A percentile compares a stretch with the other conserved stretches of the same genome.
phyloP scores from a whole-genome alignment of 2,888 invertebrate species.

The Synanthedon myopaeformis region DNA sequence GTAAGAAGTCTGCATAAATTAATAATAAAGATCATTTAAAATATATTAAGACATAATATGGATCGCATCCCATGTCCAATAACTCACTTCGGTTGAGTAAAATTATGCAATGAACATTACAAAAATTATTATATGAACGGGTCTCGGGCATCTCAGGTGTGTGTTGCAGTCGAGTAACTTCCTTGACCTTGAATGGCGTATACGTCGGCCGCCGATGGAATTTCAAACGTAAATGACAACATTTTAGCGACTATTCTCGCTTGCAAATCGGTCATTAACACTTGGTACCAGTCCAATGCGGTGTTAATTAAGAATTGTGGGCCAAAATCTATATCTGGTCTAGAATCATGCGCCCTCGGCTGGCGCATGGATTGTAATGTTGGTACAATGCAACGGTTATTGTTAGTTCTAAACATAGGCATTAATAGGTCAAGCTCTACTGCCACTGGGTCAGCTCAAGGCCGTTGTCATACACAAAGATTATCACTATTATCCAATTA shows the following conservation, averaged over 20 bases:
- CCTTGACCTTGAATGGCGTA: slow-evolving; percentile 40
- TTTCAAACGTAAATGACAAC: slow-evolving; percentile 26
- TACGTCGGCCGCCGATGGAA: slow-evolving; percentile 14
- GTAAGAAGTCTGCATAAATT: too few species aligned
- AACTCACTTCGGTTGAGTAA: background rate
- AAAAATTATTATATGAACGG: background rate
- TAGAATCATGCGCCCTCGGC: slow-evolving; percentile 15
- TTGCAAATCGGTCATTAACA: slow-evolving; percentile 41
- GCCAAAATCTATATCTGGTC: slow-evolving; percentile 46
- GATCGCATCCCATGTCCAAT: too few species aligned
- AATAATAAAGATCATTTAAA: too few species aligned
- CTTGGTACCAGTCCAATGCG: slow-evolving; percentile 63
- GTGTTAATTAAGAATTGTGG: slow-evolving; percentile 52
- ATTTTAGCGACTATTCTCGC: slow-evolving; percentile 37
- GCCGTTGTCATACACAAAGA: slow-evolving; percentile 33
- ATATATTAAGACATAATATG: too few species aligned
- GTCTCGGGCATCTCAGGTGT: background rate
- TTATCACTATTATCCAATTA: slow-evolving; percentile 61
- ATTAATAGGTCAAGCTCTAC: background rate
- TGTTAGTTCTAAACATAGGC: background rate
- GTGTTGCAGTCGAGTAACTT: background rate
- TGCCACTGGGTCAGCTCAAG: slow-evolving; percentile 33
- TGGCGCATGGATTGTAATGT: background rate
- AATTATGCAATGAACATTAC: background rate
- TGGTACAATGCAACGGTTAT: background rate